phyloP scores from a whole-genome alignment of 2,113 vertebrate genomes.

The Rhinoderma darwinii region DNA sequence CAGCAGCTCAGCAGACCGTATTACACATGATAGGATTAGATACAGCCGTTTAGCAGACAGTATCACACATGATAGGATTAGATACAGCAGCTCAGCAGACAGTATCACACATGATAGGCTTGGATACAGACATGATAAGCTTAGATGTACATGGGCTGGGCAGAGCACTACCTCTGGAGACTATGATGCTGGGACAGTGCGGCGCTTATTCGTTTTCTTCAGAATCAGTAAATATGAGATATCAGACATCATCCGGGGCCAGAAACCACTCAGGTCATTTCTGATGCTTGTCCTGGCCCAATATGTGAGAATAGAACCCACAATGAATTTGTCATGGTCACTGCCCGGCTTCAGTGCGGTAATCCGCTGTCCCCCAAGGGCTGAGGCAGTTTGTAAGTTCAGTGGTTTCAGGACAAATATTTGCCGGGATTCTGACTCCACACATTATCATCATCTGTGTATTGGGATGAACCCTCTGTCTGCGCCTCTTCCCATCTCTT shows the following conservation, averaged over 20 bases:
- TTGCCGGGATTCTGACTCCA: not conserved
- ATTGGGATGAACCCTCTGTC: not conserved
- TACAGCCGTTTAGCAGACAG: no score
- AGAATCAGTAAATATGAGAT: no score
- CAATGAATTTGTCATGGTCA: not conserved
- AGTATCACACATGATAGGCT: no score
- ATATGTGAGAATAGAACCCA: not conserved
- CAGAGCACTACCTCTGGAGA: no score
- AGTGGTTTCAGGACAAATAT: not conserved
- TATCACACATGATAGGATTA: no score
- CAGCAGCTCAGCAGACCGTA: no score
- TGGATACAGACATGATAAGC: no score
- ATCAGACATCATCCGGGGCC: not conserved
- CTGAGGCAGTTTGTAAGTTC: not conserved
- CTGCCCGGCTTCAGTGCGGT: not conserved
- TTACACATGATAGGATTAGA: no score
- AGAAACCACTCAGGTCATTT: not conserved
- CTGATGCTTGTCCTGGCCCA: not conserved
- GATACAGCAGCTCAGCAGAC: no score
- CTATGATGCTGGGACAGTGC: no score
- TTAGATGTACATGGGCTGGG: no score
- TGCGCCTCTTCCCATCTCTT: not conserved
- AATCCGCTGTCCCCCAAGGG: not conserved
- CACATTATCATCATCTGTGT: not conserved
- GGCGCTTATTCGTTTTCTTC: no score